These are phyloP conservation scores for Helicoverpa zea DNA, from an alignment of 1,140 invertebrate genomes.

Conservation along the genomic window DNA sequence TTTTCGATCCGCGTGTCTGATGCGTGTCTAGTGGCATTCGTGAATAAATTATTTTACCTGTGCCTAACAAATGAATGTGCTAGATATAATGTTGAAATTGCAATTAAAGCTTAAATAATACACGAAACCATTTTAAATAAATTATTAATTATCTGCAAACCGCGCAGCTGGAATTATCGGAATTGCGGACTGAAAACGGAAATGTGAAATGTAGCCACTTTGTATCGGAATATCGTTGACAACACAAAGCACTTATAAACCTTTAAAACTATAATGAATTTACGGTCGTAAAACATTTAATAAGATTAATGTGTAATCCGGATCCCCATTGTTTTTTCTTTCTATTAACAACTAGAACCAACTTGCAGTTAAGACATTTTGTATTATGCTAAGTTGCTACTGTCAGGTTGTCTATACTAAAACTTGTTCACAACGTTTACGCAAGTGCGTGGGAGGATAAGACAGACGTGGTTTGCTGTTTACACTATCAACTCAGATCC, in stretches of 20 bases:
- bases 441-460: not conserved
- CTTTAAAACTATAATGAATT: constrained; percentile 2
- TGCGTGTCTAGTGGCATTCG: not conserved
- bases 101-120: not conserved
- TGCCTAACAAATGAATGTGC: constrained; percentile 1
- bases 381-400: not conserved
- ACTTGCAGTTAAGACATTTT: not conserved
- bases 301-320: too few species aligned
- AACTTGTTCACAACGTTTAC: not conserved
- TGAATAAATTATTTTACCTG: constrained; percentile 7
- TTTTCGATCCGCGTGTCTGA: too few species aligned
- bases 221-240: constrained; percentile 17
- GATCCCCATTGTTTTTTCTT: too few species aligned
- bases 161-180: constrained; percentile 28
- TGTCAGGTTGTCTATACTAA: not conserved
- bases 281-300: not conserved
- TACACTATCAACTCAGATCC: not conserved
- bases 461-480: not conserved
- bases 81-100: not conserved
- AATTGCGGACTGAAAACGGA: constrained; percentile 35
- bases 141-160: constrained; percentile 39
- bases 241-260: not conserved
- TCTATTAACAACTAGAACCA: too few species aligned
- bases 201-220: constrained; percentile 4
- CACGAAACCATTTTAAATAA: constrained; percentile 13